phyloP scores from a whole-genome alignment of 2,797 vertebrate genomes.

The Geotrypetes seraphini region DNA sequence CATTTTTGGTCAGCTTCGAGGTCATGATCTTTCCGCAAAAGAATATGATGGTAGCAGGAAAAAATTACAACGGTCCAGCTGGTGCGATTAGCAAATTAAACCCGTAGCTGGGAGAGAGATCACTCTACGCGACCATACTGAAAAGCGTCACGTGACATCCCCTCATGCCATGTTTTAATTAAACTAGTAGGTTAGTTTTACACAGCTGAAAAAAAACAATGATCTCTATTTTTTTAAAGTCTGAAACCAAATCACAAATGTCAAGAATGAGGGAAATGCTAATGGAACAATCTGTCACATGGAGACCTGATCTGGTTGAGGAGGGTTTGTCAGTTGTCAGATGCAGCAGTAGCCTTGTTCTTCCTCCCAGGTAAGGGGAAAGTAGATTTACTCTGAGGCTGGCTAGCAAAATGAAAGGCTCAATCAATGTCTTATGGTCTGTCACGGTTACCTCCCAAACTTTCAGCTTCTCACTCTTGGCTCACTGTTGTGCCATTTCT shows the following conservation, averaged over 20 bases:
- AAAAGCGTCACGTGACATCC: too few species aligned
- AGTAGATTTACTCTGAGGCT: slow-evolving; percentile 85
- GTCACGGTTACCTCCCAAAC: slow-evolving; percentile 90
- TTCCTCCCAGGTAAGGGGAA: slow-evolving; percentile 88
- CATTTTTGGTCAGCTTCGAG: too few species aligned
- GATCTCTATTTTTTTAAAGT: not conserved
- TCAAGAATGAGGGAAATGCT: not conserved
- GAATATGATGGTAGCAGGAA: too few species aligned
- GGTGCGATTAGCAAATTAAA: too few species aligned
- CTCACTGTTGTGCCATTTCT: slow-evolving; percentile 84
- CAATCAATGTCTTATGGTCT: slow-evolving; percentile 75
- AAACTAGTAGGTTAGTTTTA: not conserved
- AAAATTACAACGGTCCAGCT: too few species aligned
- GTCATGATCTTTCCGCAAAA: too few species aligned
- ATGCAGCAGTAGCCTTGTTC: slow-evolving; percentile 74
- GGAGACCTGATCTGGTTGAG: too few species aligned
- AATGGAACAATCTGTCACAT: too few species aligned
- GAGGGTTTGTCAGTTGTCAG: slow-evolving; percentile 73
- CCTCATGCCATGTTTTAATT: too few species aligned
- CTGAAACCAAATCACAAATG: not conserved
- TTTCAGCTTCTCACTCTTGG: slow-evolving; percentile 78
- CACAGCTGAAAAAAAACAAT: not conserved
- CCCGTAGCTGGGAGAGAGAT: too few species aligned
- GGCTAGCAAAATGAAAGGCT: slow-evolving; percentile 84
- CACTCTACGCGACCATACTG: too few species aligned